Conservation (phyloP, 2,888 invertebrate species). For the Drosophila putrida region DNA sequence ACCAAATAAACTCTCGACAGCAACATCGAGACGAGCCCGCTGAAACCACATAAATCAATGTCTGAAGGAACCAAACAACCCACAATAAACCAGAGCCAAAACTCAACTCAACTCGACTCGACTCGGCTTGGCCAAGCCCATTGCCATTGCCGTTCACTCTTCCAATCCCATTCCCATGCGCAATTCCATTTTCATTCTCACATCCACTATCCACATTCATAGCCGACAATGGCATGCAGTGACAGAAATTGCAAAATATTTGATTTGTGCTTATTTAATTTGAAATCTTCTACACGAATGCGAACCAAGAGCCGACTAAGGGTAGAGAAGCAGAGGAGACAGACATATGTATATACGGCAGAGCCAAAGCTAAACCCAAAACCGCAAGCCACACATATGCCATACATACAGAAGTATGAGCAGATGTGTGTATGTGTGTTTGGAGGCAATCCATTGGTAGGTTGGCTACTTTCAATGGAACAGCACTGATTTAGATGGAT, state of each 20-base stretch:
- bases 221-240: conserved; percentile 59
- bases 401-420: conserved; percentile 9
- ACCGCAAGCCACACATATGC: conserved; percentile 47
- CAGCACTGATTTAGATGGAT: conserved; percentile 66
- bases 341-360: neutral
- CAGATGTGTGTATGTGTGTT: neutral
- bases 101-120: conserved; percentile 22
- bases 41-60: conserved; percentile 79
- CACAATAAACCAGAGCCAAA: conserved; percentile 46
- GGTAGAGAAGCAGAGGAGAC: neutral
- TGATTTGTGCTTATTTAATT: conserved; percentile 82
- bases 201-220: conserved; percentile 22
- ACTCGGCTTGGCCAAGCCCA: conserved; percentile 12
- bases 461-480: conserved; percentile 39
- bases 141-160: neutral
- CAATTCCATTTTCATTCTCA: conserved; percentile 7
- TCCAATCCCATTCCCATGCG: conserved; percentile 1
- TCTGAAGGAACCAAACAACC: conserved; percentile 43
- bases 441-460: conserved; percentile 8
- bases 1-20: conserved; percentile 48
- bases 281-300: conserved; percentile 62
- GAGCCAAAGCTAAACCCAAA: conserved; percentile 38
- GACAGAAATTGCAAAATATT: conserved; percentile 80
- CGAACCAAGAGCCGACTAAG: conserved; percentile 31
- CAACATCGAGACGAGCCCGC: conserved; percentile 4